Evolutionary conservation across 1,140 invertebrate genomes (phyloP).

Genomic region (Cherax quadricarinatus): DNA sequence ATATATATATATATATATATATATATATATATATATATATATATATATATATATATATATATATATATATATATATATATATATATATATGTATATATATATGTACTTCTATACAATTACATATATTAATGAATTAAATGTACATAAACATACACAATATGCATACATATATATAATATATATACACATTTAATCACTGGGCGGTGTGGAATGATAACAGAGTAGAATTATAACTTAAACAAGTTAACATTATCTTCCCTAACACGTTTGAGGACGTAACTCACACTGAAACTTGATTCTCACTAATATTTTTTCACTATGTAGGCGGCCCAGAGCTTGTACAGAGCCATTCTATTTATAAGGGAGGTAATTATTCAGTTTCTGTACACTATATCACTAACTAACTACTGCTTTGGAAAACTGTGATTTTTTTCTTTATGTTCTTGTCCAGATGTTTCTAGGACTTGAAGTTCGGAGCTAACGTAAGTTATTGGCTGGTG

Average conservation of each 20-base stretch:
- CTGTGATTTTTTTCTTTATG: background rate
- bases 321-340: background rate
- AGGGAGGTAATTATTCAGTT: background rate
- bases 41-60: constrained; percentile 7
- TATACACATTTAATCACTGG: constrained; percentile 12
- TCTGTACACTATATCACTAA: background rate
- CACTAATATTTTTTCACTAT: background rate
- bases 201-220: background rate
- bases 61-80: constrained; percentile 46
- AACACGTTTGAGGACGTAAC: background rate
- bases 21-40: too few species aligned
- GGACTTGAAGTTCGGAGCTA: too few species aligned
- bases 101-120: background rate
- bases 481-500: too few species aligned
- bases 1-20: too few species aligned
- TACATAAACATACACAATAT: background rate
- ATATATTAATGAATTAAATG: background rate
- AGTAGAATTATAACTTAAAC: background rate
- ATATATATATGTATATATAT: constrained; percentile 39
- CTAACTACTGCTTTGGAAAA: background rate
- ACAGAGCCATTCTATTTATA: background rate
- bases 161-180: constrained; percentile 10
- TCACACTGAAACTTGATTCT: background rate
- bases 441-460: background rate
- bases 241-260: background rate